Conservation (phyloP, 2,797 vertebrate genomes). For the Danio jaintianensis region DNA sequence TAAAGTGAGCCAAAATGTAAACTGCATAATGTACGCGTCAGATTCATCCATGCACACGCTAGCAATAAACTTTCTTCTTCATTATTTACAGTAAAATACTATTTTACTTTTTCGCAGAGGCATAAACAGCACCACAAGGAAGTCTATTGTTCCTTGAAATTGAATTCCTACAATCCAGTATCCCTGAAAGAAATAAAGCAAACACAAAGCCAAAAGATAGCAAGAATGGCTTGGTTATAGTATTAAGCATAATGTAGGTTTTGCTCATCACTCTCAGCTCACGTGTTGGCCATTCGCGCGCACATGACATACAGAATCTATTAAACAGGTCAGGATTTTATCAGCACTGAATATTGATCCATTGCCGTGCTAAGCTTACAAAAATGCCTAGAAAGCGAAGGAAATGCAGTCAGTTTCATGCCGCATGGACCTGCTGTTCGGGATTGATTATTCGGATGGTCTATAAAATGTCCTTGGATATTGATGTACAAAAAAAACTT, state of each 20-base stretch:
- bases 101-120: conserved; percentile 12
- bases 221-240: conserved; percentile 17
- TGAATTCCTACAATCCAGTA: conserved; percentile 29
- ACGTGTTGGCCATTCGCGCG: conserved; percentile 45
- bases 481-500: too few relatives aligned
- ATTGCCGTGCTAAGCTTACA: conserved; percentile 55
- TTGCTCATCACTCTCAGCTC: conserved; percentile 6
- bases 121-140: neutral
- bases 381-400: conserved; percentile 67
- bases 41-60: conserved; percentile 22
- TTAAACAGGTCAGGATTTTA: conserved; percentile 67
- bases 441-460: conserved; percentile 3
- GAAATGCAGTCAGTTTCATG: conserved; percentile 33
- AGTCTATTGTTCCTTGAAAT: conserved; percentile 44
- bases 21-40: conserved; percentile 25
- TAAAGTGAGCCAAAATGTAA: conserved; percentile 46
- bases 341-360: conserved; percentile 69
- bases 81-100: conserved; percentile 33
- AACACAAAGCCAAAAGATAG: conserved; percentile 32
- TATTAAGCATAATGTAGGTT: conserved; percentile 30
- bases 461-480: too few relatives aligned
- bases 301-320: conserved; percentile 68
- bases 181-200: conserved; percentile 42
- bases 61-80: conserved; percentile 1
- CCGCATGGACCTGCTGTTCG: conserved; percentile 17